Evolutionary conservation across 2,113 vertebrate genomes (phyloP).

Genomic region (Corythornis cristatus): DNA sequence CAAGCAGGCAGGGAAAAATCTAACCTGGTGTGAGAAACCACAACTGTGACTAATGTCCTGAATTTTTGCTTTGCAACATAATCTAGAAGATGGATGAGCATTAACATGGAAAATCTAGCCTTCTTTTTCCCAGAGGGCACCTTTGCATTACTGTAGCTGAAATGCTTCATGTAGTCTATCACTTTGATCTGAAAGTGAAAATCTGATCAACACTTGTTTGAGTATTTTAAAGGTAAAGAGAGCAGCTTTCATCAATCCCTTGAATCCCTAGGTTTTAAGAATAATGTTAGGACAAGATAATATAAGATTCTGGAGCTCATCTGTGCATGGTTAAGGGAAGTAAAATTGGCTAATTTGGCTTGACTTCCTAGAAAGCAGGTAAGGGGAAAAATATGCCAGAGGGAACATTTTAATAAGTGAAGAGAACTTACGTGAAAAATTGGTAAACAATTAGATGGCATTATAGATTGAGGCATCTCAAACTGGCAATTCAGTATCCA

Average conservation of each 20-base stretch:
- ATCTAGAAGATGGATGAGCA: slow-evolving; percentile 18
- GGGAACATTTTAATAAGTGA: background rate
- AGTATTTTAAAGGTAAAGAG: background rate
- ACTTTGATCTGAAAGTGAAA: background rate
- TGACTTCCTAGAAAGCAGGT: background rate
- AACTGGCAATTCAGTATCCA: background rate
- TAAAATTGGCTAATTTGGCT: background rate
- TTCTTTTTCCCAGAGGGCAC: slow-evolving; percentile 11
- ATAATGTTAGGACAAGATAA: background rate
- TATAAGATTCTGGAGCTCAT: background rate
- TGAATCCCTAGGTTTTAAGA: background rate
- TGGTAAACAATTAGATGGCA: background rate
- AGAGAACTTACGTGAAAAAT: background rate
- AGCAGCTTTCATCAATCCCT: background rate
- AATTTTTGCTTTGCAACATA: slow-evolving; percentile 14
- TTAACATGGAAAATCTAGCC: slow-evolving; percentile 22
- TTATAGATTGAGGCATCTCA: background rate
- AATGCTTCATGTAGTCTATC: background rate
- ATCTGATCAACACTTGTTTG: background rate
- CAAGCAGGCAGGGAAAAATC: background rate
- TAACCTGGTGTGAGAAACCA: slow-evolving; percentile 38
- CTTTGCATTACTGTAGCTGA: background rate
- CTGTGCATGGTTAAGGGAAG: background rate
- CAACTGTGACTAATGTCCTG: slow-evolving; percentile 29
- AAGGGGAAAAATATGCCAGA: background rate